phyloP scores from a whole-genome alignment of 1,140 invertebrate species.

The Xylocopa sonorina region DNA sequence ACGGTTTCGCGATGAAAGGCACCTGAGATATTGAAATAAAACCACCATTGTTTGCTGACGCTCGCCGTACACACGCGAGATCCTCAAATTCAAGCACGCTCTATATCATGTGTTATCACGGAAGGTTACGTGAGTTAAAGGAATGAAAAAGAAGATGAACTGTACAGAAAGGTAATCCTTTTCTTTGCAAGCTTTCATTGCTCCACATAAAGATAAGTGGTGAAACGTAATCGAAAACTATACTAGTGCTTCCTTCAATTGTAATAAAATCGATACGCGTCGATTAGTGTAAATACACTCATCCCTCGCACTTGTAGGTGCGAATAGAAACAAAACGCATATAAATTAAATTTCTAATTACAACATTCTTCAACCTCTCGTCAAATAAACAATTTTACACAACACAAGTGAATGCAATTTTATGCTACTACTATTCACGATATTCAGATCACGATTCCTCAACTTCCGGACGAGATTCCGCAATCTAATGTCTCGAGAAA shows the following conservation, averaged over 20 bases:
- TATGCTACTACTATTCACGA: no score
- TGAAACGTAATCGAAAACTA: neutral
- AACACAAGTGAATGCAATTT: no score
- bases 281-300: no score
- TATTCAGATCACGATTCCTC: no score
- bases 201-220: neutral
- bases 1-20: neutral
- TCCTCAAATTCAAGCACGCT: slow-evolving; percentile 37
- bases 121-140: slow-evolving; percentile 39
- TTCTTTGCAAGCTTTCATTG: neutral
- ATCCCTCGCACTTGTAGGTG: no score
- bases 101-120: slow-evolving; percentile 42
- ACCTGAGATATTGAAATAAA: slow-evolving; percentile 25
- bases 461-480: no score
- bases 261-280: no score
- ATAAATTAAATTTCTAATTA: no score
- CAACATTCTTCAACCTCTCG: no score
- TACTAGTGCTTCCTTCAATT: neutral
- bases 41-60: slow-evolving; percentile 22
- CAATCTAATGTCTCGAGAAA: no score
- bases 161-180: slow-evolving; percentile 14
- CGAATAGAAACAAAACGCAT: no score
- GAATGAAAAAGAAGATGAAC: slow-evolving; percentile 35
- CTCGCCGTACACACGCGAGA: slow-evolving; percentile 27
- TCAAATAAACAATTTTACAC: no score